phyloP scores from a whole-genome alignment of 2,797 vertebrate genomes.

The Monodelphis domestica region DNA sequence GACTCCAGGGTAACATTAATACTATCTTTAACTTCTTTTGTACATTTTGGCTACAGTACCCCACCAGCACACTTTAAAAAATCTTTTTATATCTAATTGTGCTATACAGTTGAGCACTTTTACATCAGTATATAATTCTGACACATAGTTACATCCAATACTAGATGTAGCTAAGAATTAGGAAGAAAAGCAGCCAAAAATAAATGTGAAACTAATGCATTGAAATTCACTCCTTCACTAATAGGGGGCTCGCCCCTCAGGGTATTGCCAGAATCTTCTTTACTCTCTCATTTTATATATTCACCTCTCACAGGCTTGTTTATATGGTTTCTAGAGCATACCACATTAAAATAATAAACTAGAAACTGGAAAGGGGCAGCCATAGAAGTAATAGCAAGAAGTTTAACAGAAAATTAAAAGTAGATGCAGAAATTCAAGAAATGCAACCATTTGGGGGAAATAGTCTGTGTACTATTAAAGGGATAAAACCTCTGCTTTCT shows the following conservation, averaged over 20 bases:
- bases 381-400: background rate
- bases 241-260: too few species aligned
- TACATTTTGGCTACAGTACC: background rate
- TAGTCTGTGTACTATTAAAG: background rate
- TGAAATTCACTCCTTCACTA: background rate
- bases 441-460: background rate
- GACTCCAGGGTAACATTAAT: background rate
- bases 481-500: background rate
- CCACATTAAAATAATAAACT: constrained; percentile 22
- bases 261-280: background rate
- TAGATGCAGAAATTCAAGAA: background rate
- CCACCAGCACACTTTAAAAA: background rate
- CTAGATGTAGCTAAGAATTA: background rate
- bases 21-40: background rate
- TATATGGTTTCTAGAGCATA: constrained; percentile 3
- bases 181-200: constrained; percentile 30
- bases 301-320: background rate
- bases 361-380: background rate
- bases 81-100: background rate
- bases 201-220: background rate
- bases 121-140: background rate
- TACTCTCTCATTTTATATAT: background rate
- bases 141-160: background rate
- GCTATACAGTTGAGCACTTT: constrained; percentile 23
- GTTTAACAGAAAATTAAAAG: background rate